A percentile compares a stretch with the other conserved stretches of the same genome.
These are phyloP conservation scores for Sphaeramia orbicularis DNA, from an alignment of 2,797 vertebrate genomes.

Conservation along the genomic window DNA sequence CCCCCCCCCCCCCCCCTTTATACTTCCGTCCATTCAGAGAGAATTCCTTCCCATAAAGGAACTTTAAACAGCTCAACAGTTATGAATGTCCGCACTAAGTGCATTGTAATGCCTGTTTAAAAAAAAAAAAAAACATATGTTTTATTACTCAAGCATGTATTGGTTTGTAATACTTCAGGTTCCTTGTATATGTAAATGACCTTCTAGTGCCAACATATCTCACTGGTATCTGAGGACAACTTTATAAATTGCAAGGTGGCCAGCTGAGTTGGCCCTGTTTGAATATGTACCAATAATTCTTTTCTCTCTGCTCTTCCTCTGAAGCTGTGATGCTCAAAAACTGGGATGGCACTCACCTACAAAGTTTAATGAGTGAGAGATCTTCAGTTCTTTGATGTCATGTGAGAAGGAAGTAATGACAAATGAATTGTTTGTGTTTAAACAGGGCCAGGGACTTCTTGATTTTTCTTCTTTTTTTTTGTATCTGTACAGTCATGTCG, in stretches of 20 bases:
- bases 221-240: conserved; percentile 79
- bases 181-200: conserved; percentile 84
- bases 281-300: conserved; percentile 61
- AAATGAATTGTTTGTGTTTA: conserved; percentile 65
- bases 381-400: conserved; percentile 43
- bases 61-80: conserved; percentile 81
- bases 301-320: conserved; percentile 52
- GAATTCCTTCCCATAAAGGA: conserved; percentile 73
- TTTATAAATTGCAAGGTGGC: conserved; percentile 77
- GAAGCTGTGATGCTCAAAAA: conserved; percentile 22
- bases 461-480: conserved; percentile 68
- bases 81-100: conserved; percentile 88
- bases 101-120: conserved; percentile 87
- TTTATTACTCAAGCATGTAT: conserved; percentile 87
- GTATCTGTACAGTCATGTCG: conserved; percentile 86
- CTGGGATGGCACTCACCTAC: conserved; percentile 22
- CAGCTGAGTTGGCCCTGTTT: conserved; percentile 72
- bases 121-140: conserved; percentile 75
- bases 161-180: conserved; percentile 85
- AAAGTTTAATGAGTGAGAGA: conserved; percentile 25
- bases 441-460: conserved; percentile 69
- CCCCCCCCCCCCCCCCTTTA: conserved; percentile 40
- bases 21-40: conserved; percentile 73
- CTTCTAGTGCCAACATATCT: conserved; percentile 83
- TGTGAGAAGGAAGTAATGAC: conserved; percentile 44